Conservation (phyloP, 1,140 invertebrate genomes). For the Eriosoma lanigerum region DNA sequence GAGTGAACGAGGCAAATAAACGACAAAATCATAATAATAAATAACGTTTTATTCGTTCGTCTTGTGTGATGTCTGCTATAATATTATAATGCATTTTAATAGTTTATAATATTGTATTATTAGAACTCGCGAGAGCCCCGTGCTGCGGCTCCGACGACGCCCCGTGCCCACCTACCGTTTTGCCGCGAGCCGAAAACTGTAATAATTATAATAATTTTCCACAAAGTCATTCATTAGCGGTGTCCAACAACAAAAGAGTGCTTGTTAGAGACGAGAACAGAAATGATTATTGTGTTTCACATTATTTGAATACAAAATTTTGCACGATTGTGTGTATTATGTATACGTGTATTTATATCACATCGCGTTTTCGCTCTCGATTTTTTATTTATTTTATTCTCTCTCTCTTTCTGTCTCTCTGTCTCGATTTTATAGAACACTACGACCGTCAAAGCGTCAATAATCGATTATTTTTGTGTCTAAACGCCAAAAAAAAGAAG, state of each 20-base stretch:
- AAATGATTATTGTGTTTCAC: constrained; percentile 44
- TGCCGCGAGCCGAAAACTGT: background rate
- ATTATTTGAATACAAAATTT: constrained; percentile 51
- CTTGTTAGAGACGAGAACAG: constrained; percentile 32
- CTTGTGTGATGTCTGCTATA: too few species aligned
- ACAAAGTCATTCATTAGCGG: constrained; percentile 47
- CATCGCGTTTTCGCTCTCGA: background rate
- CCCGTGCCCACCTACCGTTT: constrained; percentile 15
- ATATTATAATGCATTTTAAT: too few species aligned
- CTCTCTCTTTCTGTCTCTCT: too few species aligned
- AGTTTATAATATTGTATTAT: too few species aligned
- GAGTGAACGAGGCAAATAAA: too few species aligned
- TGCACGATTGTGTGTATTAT: constrained; percentile 41
- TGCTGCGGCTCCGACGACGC: too few species aligned
- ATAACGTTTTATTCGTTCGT: too few species aligned
- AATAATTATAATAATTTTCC: constrained; percentile 49
- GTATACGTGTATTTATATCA: too few species aligned
- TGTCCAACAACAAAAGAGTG: constrained; percentile 28
- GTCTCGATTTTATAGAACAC: constrained; percentile 38
- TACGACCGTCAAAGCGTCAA: constrained; percentile 34
- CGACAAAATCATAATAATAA: too few species aligned
- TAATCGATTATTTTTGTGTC: constrained; percentile 50
- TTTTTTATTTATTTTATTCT: too few species aligned
- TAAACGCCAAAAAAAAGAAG: constrained; percentile 43
- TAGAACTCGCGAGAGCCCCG: constrained; percentile 6